These are phyloP conservation scores for Paraescarpia echinospica DNA, from an alignment of 1,140 invertebrate species.

Conservation along the genomic window DNA sequence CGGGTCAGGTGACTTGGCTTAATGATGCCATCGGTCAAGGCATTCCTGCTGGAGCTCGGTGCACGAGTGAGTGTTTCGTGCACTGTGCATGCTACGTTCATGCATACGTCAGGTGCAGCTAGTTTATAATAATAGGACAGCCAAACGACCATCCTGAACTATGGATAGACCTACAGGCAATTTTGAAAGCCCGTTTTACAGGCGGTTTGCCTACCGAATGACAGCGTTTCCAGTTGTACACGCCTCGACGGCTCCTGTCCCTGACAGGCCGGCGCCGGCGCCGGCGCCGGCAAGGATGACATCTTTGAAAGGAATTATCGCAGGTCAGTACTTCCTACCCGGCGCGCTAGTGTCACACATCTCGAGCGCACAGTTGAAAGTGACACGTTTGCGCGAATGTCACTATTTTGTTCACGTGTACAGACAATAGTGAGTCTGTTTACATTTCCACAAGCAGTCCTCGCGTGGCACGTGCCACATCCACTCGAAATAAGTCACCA, in stretches of 20 bases:
- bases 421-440: background rate
- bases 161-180: slow-evolving; percentile 36
- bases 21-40: background rate
- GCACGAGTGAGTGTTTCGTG: background rate
- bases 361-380: background rate
- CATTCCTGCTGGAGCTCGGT: background rate
- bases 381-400: background rate
- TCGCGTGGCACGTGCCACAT: background rate
- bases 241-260: background rate
- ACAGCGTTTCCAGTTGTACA: slow-evolving; percentile 25
- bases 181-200: slow-evolving; percentile 28
- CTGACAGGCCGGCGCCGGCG: background rate
- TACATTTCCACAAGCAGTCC: background rate
- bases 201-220: slow-evolving; percentile 31
- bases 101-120: background rate
- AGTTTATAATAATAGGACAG: background rate
- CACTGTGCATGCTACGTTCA: background rate
- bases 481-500: background rate
- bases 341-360: background rate
- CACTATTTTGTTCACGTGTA: background rate
- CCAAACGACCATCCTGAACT: background rate
- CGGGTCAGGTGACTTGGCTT: background rate
- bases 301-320: slow-evolving; percentile 43
- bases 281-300: slow-evolving; percentile 30
- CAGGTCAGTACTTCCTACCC: slow-evolving; percentile 21